Evolutionary conservation across 2,113 vertebrate genomes (phyloP).

Genomic region (Gracilinanus agilis): DNA sequence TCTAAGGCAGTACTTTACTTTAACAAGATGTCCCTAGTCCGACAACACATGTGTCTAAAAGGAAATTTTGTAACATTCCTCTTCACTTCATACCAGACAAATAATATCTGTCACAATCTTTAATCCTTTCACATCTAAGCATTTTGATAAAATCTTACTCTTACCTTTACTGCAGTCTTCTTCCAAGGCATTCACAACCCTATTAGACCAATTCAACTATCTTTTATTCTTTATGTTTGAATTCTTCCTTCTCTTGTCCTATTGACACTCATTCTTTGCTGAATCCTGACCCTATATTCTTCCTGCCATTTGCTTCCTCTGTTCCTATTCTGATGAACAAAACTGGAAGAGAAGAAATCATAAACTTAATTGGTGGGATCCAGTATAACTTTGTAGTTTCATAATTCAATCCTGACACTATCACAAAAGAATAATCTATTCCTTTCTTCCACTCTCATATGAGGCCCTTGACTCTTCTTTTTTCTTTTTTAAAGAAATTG

Average conservation of each 20-base stretch:
- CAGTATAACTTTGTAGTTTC: background rate
- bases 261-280: background rate
- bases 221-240: background rate
- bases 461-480: background rate
- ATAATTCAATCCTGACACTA: background rate
- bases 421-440: background rate
- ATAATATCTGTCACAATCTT: background rate
- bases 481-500: too few relatives aligned
- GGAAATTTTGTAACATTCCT: background rate
- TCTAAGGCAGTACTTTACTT: too few relatives aligned
- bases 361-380: background rate
- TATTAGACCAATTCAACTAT: background rate
- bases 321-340: background rate
- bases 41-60: background rate
- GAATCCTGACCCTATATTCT: too few relatives aligned
- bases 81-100: background rate
- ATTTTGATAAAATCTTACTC: background rate
- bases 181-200: background rate
- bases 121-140: background rate
- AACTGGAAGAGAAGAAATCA: background rate
- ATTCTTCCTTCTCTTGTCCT: background rate
- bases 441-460: background rate
- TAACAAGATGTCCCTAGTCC: too few relatives aligned
- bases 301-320: background rate
- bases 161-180: background rate